phyloP scores from a whole-genome alignment of 2,113 vertebrate species.

The Prinia subflava region DNA sequence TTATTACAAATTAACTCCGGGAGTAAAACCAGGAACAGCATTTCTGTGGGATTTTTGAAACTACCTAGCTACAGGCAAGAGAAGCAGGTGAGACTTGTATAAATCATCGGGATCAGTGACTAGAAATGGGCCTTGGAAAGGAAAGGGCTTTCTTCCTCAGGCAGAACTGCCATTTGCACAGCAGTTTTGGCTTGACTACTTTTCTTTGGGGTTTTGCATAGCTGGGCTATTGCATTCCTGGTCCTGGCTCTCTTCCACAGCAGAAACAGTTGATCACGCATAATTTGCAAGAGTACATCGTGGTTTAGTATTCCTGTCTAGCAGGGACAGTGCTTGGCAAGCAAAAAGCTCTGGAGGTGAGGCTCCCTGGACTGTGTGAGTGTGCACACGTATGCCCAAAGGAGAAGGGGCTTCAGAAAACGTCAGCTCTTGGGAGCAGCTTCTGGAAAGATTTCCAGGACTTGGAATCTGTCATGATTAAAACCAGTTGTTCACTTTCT shows the following conservation, averaged over 20 bases:
- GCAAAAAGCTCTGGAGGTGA: background rate
- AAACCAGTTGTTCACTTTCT: slow-evolving; percentile 53
- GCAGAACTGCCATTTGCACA: background rate
- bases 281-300: background rate
- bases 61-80: background rate
- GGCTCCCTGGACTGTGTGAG: background rate
- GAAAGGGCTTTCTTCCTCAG: background rate
- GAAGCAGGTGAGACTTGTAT: background rate
- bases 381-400: background rate
- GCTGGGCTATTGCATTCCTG: background rate
- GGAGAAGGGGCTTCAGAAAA: slow-evolving; percentile 11
- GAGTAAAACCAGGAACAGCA: background rate
- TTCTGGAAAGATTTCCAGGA: slow-evolving; percentile 51
- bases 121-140: background rate
- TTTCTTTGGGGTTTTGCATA: background rate
- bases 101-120: background rate
- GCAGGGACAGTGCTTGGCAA: background rate
- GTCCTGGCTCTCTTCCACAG: slow-evolving; percentile 6
- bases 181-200: background rate
- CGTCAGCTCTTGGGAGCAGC: background rate
- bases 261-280: background rate
- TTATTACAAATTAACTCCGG: background rate
- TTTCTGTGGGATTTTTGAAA: background rate
- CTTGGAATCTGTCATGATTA: slow-evolving; percentile 56
- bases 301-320: slow-evolving; percentile 17